Evolutionary conservation across 2,888 invertebrate species (phyloP), one percentile per base, ranked within the genome.

Genomic region (Palloptera scutellata): DNA sequence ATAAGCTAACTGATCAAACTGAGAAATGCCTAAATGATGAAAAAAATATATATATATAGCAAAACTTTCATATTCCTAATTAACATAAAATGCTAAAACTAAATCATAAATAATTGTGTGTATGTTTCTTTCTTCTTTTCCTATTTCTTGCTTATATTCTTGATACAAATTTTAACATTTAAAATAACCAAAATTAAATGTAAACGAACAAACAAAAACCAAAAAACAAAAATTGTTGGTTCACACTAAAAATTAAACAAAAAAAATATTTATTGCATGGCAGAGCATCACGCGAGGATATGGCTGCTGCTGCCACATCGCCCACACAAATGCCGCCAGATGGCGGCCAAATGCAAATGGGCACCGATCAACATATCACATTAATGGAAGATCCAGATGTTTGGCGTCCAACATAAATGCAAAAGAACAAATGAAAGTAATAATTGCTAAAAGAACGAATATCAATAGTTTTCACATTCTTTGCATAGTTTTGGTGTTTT

Each of bases 331-430:
- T 89, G 79, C 87, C 87, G 81, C 86, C 88, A 77, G 89, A 90
- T 76, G 82, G 78, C 61, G 83, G 82, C 64, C 83, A 83, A 81
- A 83, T 83, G 83, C 83, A 78, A 78, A 81, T 84, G 82, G 79
- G 83, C 74, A 79, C 84, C 71, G 89, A 78, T 75, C 91, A 91
- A 79, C 91, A 89, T 87, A 91, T 92, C 82, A 94, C 94, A 72
- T 89, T 94, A 78, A 94, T 95, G 94, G 94, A 94, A 88, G 94
- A 95, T 87, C 94, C 94, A 72, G 94, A 94, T 87, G 93, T 94
- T 81, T 95, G 94, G 94, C 93, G 94, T 87, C 94, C 94, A 82
- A 94, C 94, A 90, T 94, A 94, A 92, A 89, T 87, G 76, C 70
- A 68, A 20, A 30, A 30, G 6, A 30, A 30, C 30, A 30, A 30